Base-by-base conservation (phyloP, 1,140 invertebrate genomes). In the Hesperophylax magnus region DNA sequence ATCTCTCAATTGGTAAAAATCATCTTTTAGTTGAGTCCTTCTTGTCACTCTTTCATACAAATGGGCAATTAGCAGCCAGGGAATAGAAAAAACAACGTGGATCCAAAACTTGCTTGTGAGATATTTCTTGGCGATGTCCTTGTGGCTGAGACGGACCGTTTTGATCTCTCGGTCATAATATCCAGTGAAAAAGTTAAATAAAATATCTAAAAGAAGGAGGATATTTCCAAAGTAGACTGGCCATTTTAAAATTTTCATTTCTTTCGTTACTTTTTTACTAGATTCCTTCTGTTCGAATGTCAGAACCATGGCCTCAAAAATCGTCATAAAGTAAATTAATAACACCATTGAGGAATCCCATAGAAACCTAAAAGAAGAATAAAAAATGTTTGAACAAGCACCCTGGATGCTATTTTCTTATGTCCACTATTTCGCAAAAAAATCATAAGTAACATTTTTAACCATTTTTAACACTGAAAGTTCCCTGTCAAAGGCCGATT, bases 101-200 rank as follows among this genome's bases (percentile, higher is more conserved):
- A 72, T 72, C 39, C 39, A 72, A 72, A 72, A 72, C 9, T 54
- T 72, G 20, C 3, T 53, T 54, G 53, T 53, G 4, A 72, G 15
- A 53, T 72, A 72, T 3, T 72, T 52, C 20, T 17, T 52, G 6
- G 18, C 39, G 3, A 72, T 72, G 18, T 72, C 39, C 11, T 52
- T 52, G 15, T n/a, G 9, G 39, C n/a, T 7, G 15, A 72, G 39
- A 15, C 18, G n/a, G 3, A 72, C 69, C 8, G 11, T 72, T 52
- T 72, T 72, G 24, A 18, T 72, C 18, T 72, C 69, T 15, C 14
- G 39, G 47, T 72, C 69, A 17, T 72, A 72, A 27, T 72, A 72
- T 54, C 69, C 69, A 2, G 69, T 72, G 18, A 18, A 53, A 18
- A 72, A 72, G 47, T 72, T 72, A 2, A 72, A 22, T 14, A 47